Percentiles rank a stretch among this genome's conserved stretches.
phyloP scores from a whole-genome alignment of 2,797 vertebrate genomes.

The Esox masquinongy region DNA sequence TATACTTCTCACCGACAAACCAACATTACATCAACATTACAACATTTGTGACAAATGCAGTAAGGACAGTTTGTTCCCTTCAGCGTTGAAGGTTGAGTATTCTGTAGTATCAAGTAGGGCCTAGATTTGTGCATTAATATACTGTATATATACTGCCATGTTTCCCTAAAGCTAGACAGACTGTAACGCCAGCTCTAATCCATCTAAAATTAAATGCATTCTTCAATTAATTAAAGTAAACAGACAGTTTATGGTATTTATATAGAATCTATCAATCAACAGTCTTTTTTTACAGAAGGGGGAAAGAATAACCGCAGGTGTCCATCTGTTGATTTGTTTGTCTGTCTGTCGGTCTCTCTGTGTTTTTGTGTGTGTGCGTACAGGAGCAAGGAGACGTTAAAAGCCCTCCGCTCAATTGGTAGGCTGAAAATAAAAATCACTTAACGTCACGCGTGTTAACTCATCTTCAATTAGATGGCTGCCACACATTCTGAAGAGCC shows the following conservation, averaged over 20 bases:
- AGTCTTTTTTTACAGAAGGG: not conserved
- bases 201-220: conserved; percentile 9
- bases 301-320: not conserved
- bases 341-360: not conserved
- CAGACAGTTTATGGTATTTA: not conserved
- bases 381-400: not conserved
- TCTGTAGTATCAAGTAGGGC: not conserved
- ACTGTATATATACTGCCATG: no score
- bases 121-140: not conserved
- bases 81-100: not conserved
- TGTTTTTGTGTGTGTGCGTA: not conserved
- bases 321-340: not conserved
- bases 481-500: conserved; percentile 37
- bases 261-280: not conserved
- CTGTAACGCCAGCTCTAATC: not conserved
- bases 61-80: not conserved
- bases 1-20: not conserved
- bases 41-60: not conserved
- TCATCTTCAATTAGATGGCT: conserved; percentile 49
- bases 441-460: conserved; percentile 29
- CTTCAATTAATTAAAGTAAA: conserved; percentile 13
- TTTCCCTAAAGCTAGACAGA: not conserved
- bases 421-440: not conserved
- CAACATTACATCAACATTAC: not conserved
- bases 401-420: not conserved